Conservation (phyloP, 2,113 vertebrate genomes). For the Benitochromis conjunctus region DNA sequence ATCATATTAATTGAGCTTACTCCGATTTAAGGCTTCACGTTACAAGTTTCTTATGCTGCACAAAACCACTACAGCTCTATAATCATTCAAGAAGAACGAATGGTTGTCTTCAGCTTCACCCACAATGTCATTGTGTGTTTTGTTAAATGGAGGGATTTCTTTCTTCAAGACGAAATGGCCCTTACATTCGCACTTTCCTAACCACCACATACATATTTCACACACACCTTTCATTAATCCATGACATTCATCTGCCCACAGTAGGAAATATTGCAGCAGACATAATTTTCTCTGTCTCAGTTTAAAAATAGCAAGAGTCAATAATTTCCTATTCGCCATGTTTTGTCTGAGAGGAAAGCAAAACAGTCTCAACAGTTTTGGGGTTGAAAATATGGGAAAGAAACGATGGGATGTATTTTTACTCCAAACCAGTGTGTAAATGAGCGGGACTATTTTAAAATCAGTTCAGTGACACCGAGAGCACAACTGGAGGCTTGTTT, state of each 20-base stretch:
- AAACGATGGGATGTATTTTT: background rate
- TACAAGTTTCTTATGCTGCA: background rate
- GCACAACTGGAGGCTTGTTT: background rate
- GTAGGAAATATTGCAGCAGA: background rate
- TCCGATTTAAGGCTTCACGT: background rate
- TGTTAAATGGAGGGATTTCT: background rate
- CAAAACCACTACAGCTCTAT: background rate
- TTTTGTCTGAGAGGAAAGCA: background rate
- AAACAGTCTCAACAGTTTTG: background rate
- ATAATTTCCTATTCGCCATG: background rate
- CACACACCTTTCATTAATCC: background rate
- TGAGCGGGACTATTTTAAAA: constrained; percentile 1
- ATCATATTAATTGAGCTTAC: background rate
- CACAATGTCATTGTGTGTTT: background rate
- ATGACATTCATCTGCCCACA: background rate
- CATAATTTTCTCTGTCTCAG: background rate
- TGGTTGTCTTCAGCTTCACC: background rate
- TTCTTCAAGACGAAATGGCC: background rate
- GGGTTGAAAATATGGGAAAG: background rate
- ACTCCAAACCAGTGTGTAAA: background rate
- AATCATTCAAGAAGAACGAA: background rate
- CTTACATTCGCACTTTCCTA: background rate
- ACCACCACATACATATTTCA: background rate
- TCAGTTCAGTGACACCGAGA: background rate
- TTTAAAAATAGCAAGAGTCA: background rate